These are phyloP conservation scores for Sinelater perroti DNA, from an alignment of 2,888 invertebrate genomes.

Conservation along the genomic window DNA sequence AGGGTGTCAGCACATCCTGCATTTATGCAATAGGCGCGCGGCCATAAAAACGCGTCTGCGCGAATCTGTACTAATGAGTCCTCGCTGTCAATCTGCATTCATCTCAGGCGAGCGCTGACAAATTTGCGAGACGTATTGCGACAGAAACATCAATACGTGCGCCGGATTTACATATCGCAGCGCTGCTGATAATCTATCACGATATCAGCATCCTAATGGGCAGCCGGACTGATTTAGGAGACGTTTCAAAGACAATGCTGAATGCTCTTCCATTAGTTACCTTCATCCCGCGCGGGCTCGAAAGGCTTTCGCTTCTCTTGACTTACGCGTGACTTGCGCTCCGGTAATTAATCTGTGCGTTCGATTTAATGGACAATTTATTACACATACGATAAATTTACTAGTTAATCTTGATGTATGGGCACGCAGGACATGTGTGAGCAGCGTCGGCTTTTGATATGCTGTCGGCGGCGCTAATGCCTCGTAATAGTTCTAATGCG, in stretches of 20 bases:
- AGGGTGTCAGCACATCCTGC: too few species aligned
- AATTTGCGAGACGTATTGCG: slow-evolving; percentile 54
- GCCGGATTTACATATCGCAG: slow-evolving; percentile 55
- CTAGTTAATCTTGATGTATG: slow-evolving; percentile 4
- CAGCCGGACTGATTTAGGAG: slow-evolving; percentile 53
- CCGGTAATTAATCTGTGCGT: slow-evolving; percentile 26
- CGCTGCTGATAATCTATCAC: slow-evolving; percentile 54
- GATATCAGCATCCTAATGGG: slow-evolving; percentile 55
- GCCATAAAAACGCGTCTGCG: slow-evolving; percentile 15
- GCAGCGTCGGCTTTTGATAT: not conserved
- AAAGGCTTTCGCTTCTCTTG: slow-evolving; percentile 27
- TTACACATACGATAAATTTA: slow-evolving; percentile 15
- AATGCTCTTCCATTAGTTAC: slow-evolving; percentile 52
- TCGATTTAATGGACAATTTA: slow-evolving; percentile 27
- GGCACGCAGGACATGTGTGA: not conserved
- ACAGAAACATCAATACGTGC: slow-evolving; percentile 54
- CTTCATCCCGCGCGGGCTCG: slow-evolving; percentile 45
- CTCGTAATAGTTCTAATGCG: not conserved
- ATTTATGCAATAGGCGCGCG: not conserved
- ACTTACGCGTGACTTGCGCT: slow-evolving; percentile 27
- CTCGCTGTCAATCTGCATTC: slow-evolving; percentile 45
- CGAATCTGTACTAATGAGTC: slow-evolving; percentile 39
- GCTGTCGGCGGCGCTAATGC: not conserved
- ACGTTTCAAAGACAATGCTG: slow-evolving; percentile 52
- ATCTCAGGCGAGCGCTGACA: slow-evolving; percentile 48